Base-by-base conservation (phyloP, 2,888 invertebrate genomes). In the Orthosia gothica region DNA sequence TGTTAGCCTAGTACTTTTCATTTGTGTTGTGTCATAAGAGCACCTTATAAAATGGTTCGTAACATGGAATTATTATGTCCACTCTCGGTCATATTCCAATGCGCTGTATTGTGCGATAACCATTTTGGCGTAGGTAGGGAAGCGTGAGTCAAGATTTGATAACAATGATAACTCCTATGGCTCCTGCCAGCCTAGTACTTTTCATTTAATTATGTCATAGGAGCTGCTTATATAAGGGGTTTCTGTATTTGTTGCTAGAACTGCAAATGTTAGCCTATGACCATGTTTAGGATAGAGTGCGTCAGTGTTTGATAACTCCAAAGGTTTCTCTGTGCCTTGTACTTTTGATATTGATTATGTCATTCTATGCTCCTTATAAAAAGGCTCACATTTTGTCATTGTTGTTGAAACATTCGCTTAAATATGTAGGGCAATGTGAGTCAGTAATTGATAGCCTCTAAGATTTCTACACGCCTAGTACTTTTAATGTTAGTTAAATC, bases 51-150 rank as follows among this genome's bases (percentile, higher is more conserved):
- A 40, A 40, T 40, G 40, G 9, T 9, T 40, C 40, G 40, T 40
- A 40, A 40, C 9, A 40, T 1, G 40, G 40, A 40, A 40, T 40
- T 40, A 9, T 7, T 32, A 7, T 40, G 9, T 40, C 74, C 70
- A 12, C 64, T 59, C 76, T 71, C 76, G 71, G n/a, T 62, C 76
- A 65, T 81, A 71, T 69, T 81, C 76, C 80, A 80, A 15, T 45
- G 55, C 50, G 76, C 59, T 59, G 1, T 32, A 32, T 80, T 80
- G 82, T 82, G 77, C 75, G 76, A 65, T 82, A 71, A 75, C 71
- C 58, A 68, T 80, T 54, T 54, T 55, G 57, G 49, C 45, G 47
- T 23, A 12, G 58, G 47, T 65, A 23, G 13, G 69, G 32, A 52
- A 47, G 26, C 52, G 18, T 32, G 74, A 47, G 26, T 64, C 58